phyloP scores from a whole-genome alignment of 2,888 invertebrate genomes.

The Mimumesa dahlbomi region DNA sequence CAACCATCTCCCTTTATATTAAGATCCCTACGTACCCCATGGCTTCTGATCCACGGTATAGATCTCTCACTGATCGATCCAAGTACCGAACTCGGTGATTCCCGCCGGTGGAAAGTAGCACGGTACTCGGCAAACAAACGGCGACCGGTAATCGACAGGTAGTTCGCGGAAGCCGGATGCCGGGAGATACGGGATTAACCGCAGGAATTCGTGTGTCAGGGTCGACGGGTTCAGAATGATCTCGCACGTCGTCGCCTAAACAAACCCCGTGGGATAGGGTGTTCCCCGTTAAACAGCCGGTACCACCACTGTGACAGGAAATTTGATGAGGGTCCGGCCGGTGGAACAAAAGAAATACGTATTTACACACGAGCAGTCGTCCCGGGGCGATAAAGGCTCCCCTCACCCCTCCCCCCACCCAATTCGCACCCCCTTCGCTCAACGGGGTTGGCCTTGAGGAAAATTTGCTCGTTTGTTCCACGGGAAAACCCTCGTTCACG shows the following conservation, averaged over 20 bases:
- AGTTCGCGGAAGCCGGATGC: too few species aligned
- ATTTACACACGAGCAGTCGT: slow-evolving; percentile 36
- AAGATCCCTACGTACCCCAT: too few species aligned
- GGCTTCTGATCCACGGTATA: too few species aligned
- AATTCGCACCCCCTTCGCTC: too few species aligned
- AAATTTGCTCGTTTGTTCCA: slow-evolving; percentile 49
- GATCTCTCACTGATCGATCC: too few species aligned
- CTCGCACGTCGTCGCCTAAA: slow-evolving; percentile 28
- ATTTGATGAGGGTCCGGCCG: slow-evolving; percentile 65
- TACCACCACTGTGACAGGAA: slow-evolving; percentile 57
- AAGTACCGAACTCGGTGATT: too few species aligned
- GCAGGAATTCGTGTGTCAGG: neutral
- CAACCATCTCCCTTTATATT: too few species aligned
- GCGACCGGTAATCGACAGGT: too few species aligned
- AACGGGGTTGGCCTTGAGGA: slow-evolving; percentile 16
- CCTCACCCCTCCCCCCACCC: slow-evolving; percentile 6
- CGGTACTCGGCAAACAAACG: too few species aligned
- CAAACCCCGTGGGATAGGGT: slow-evolving; percentile 36
- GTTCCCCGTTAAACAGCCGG: slow-evolving; percentile 41
- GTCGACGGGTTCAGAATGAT: slow-evolving; percentile 7
- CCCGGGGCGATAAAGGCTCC: slow-evolving; percentile 52
- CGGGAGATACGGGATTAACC: too few species aligned
- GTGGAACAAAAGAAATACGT: slow-evolving; percentile 57
- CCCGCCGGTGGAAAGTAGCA: too few species aligned
- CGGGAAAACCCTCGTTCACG: slow-evolving; percentile 41